Conservation (phyloP, 2,888 invertebrate genomes). For the Agrotis clavis region DNA sequence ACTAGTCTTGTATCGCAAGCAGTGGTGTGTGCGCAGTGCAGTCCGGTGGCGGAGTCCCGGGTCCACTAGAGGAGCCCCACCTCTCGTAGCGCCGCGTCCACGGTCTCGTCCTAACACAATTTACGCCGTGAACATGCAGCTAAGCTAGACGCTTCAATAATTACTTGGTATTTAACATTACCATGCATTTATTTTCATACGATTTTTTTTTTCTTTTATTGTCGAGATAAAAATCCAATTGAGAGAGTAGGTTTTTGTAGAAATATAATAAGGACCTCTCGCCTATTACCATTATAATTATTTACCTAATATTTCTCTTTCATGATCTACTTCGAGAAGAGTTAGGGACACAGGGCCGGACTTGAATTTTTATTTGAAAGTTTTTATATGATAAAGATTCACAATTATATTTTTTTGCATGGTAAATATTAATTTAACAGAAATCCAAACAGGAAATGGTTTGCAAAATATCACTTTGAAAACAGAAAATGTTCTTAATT, state of each 20-base stretch:
- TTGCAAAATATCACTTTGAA: constrained; percentile 1
- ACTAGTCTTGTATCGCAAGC: constrained; percentile 33
- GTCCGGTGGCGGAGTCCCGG: constrained; percentile 22
- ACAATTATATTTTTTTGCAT: not conserved
- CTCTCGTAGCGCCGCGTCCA: constrained; percentile 98
- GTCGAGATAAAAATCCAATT: constrained; percentile 28
- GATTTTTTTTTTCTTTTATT: constrained; percentile 25
- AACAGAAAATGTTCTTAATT: not conserved
- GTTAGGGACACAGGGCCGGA: constrained; percentile 39
- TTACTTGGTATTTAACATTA: constrained; percentile 30
- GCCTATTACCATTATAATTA: too few species aligned
- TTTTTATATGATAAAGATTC: not conserved
- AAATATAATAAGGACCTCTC: constrained; percentile 22
- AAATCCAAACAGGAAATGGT: not conserved
- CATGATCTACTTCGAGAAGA: not conserved
- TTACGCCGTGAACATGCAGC: constrained; percentile 74
- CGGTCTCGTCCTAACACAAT: constrained; percentile 95
- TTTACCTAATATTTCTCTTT: constrained; percentile 15
- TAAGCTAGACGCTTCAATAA: constrained; percentile 53
- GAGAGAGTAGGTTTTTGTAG: constrained; percentile 33
- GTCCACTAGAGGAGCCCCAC: constrained; percentile 95
- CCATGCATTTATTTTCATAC: constrained; percentile 52
- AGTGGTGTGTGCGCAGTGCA: constrained; percentile 37
- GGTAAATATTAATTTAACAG: not conserved
- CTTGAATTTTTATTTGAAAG: constrained; percentile 11